A percentile compares a stretch with the other conserved stretches of the same genome.
Evolutionary conservation across 2,797 vertebrate species (phyloP).

Genomic region (Oceanodroma leucorhoa): DNA sequence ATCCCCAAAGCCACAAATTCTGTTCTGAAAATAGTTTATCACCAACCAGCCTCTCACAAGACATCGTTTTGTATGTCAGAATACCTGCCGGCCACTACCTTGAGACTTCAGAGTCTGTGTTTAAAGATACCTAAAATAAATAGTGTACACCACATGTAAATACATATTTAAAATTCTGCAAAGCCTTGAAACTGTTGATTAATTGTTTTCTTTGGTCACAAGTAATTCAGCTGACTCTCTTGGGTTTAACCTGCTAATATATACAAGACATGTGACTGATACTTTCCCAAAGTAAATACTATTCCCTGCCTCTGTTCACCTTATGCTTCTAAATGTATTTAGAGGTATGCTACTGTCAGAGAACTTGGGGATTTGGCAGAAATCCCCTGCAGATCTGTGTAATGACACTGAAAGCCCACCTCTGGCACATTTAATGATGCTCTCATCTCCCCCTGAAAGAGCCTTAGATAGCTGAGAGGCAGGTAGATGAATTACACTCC

Average conservation of each 20-base stretch:
- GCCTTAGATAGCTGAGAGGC: neutral
- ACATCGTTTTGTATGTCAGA: neutral
- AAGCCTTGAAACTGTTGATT: slow-evolving; percentile 6
- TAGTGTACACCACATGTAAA: neutral
- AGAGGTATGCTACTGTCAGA: neutral
- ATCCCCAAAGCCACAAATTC: neutral
- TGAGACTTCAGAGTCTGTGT: slow-evolving; percentile 24
- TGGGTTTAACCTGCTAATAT: slow-evolving; percentile 14
- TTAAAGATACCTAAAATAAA: slow-evolving; percentile 56
- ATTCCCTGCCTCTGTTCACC: neutral
- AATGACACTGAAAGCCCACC: neutral
- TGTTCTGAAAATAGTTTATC: slow-evolving; percentile 26
- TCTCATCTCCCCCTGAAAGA: neutral
- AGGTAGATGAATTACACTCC: neutral
- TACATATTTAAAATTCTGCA: slow-evolving; percentile 9
- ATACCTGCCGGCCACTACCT: neutral
- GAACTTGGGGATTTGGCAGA: neutral
- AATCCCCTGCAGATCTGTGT: neutral
- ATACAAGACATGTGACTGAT: neutral
- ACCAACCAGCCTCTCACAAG: neutral
- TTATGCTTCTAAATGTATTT: slow-evolving; percentile 17
- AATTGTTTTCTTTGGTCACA: slow-evolving; percentile 11
- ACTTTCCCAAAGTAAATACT: slow-evolving; percentile 23
- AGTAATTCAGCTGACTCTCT: neutral
- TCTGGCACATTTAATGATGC: neutral